Percentiles rank a stretch among this genome's conserved stretches.
Conservation (phyloP, 2,888 invertebrate genomes). For the Ametastegia equiseti region DNA sequence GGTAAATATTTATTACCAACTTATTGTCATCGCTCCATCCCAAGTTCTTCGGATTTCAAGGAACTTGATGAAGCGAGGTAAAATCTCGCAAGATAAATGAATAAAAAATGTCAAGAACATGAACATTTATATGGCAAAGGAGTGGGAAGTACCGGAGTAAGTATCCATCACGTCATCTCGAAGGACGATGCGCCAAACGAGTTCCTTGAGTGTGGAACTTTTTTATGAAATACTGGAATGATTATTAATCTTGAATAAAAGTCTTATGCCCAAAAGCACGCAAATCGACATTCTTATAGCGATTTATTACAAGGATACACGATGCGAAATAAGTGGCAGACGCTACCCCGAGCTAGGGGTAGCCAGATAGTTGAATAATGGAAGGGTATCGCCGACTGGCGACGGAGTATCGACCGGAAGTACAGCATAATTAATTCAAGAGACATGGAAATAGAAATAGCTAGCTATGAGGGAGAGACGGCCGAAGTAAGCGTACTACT, state of each 20-base stretch:
- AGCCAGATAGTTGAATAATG: constrained; percentile 54
- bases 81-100: too few relatives aligned
- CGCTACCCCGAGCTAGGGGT: not conserved
- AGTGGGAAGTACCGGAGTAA: too few relatives aligned
- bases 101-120: not conserved
- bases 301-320: constrained; percentile 2
- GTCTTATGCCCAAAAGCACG: not conserved
- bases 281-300: constrained; percentile 5
- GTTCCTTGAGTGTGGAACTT: not conserved
- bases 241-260: not conserved
- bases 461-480: constrained; percentile 47
- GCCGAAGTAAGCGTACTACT: not conserved
- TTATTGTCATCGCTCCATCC: too few relatives aligned
- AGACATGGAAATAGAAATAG: constrained; percentile 70
- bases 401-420: constrained; percentile 59
- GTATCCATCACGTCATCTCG: not conserved
- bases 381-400: constrained; percentile 58
- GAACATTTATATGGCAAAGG: too few relatives aligned
- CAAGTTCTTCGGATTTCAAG: too few relatives aligned
- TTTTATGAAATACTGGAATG: not conserved
- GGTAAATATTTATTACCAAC: too few relatives aligned
- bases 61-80: too few relatives aligned
- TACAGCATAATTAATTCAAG: constrained; percentile 70
- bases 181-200: not conserved
- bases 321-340: constrained; percentile 39